Percentiles rank a stretch among this genome's conserved stretches.
Conservation (phyloP, 2,113 vertebrate genomes). For the Cyprinodon variegatus region DNA sequence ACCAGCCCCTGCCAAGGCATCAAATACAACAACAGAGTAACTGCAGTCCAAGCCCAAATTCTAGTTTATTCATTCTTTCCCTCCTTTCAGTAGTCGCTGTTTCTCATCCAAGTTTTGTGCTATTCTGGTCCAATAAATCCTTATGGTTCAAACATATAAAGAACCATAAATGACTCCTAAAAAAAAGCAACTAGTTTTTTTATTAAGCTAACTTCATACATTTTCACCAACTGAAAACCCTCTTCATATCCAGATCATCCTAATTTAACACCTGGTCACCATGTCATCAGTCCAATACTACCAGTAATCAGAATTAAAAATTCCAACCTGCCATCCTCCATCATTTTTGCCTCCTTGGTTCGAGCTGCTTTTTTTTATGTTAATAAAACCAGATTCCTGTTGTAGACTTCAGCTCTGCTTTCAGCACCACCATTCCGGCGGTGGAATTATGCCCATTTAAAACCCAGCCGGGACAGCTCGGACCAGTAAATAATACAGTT, state of each 20-base stretch:
- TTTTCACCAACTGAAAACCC: slow-evolving; percentile 36
- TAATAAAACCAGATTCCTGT: too few species aligned
- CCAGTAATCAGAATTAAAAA: slow-evolving; percentile 14
- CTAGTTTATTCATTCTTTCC: slow-evolving; percentile 36
- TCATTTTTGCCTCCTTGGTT: too few species aligned
- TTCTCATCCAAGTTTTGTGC: slow-evolving; percentile 44
- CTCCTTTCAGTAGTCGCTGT: slow-evolving; percentile 38
- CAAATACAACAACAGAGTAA: slow-evolving; percentile 52
- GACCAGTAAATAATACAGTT: too few species aligned
- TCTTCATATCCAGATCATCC: background rate
- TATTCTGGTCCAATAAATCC: slow-evolving; percentile 42
- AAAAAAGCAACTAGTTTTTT: slow-evolving; percentile 45
- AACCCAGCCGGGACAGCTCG: too few species aligned
- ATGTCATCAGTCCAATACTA: slow-evolving; percentile 11
- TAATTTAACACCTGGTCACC: slow-evolving; percentile 25
- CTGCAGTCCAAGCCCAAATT: slow-evolving; percentile 49
- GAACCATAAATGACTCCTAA: slow-evolving; percentile 40
- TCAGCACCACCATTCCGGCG: too few species aligned
- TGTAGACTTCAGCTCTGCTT: too few species aligned
- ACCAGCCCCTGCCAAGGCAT: slow-evolving; percentile 76
- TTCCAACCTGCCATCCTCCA: slow-evolving; percentile 28
- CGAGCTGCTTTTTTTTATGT: too few species aligned
- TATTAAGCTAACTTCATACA: slow-evolving; percentile 35
- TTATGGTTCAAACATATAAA: slow-evolving; percentile 31
- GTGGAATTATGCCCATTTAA: too few species aligned